Evolutionary conservation across 2,113 vertebrate species (phyloP), one percentile per base, ranked within the genome.

Genomic region (Trinectes maculatus): DNA sequence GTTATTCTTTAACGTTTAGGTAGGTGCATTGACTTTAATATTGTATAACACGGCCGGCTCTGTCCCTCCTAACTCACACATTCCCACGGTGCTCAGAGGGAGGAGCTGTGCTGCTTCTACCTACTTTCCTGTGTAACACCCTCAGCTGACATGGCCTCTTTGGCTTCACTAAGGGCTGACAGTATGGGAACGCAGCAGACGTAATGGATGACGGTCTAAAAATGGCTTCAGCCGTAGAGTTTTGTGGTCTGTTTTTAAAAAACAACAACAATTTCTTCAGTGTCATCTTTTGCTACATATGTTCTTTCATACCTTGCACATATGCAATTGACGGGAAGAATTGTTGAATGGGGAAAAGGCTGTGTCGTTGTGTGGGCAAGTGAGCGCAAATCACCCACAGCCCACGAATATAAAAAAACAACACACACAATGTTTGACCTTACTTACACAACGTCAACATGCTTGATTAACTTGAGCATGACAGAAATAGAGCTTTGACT

Each of bases 121-220:
- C 59, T 71, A 51, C 19, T 21, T 40, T 18, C 37, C 42, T 79
- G 25, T 47, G 54, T 58, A 52, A 63, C 48, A 19, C 73, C 73
- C 79, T 80, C 64, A 46, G 56, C 9, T 60, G 43, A 61, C 58
- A 61, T 33, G 43, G 75, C 80, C 84, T 88, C 78, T 79, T 85
- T 86, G 83, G 83, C 71, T 80, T 82, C 29, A 65, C 65, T 42
- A 33, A 68, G 54, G 73, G 65, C 74, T 87, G 85, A 90, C 90
- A 88, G 78, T 88, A 85, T 90, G 84, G 85, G 89, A 84, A 43
- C 87, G 18, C 74, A 62, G 77, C 37, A 55, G 65, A 73, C 54
- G 68, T 88, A 90, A 91, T 89, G 85, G 84, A 90, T 88, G 89
- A 89, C 74, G 88, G 84, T 83, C 89, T 89, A 87, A 89, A 89